phyloP scores from a whole-genome alignment of 2,797 vertebrate species.

The Microhierax caerulescens region DNA sequence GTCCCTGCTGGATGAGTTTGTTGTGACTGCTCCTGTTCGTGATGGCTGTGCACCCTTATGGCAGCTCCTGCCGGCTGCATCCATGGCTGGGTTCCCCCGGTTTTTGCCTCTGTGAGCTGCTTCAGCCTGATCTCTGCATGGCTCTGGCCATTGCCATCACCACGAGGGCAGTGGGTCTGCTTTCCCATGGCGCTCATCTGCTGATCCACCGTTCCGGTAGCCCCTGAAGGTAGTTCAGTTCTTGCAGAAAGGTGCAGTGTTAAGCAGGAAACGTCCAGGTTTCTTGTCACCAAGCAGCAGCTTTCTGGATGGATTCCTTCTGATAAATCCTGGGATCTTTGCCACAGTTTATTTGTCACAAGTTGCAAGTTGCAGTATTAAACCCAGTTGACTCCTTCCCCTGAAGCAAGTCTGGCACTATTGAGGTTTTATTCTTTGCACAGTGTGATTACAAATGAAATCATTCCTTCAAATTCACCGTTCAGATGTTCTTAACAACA shows the following conservation, averaged over 20 bases:
- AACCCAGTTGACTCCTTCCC: neutral
- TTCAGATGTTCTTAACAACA: neutral
- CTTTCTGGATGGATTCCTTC: neutral
- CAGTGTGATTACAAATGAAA: neutral
- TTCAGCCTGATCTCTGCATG: neutral
- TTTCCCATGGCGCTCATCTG: neutral
- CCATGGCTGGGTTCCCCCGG: neutral
- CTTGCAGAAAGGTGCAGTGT: neutral
- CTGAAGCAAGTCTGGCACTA: neutral
- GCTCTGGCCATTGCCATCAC: neutral
- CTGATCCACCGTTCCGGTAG: rapidly evolving
- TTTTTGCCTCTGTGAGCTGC: neutral
- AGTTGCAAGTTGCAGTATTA: neutral
- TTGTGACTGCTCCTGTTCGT: neutral
- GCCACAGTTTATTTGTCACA: neutral
- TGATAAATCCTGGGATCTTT: neutral
- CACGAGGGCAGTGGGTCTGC: neutral
- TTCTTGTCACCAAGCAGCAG: neutral
- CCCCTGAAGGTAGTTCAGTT: neutral
- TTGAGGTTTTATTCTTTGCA: neutral
- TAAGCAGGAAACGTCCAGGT: neutral
- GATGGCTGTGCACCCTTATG: neutral
- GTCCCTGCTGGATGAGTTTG: neutral
- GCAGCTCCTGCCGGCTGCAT: neutral
- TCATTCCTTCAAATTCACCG: neutral